Base-by-base conservation (phyloP, 1,140 invertebrate genomes). In the Dendroctonus ponderosae region DNA sequence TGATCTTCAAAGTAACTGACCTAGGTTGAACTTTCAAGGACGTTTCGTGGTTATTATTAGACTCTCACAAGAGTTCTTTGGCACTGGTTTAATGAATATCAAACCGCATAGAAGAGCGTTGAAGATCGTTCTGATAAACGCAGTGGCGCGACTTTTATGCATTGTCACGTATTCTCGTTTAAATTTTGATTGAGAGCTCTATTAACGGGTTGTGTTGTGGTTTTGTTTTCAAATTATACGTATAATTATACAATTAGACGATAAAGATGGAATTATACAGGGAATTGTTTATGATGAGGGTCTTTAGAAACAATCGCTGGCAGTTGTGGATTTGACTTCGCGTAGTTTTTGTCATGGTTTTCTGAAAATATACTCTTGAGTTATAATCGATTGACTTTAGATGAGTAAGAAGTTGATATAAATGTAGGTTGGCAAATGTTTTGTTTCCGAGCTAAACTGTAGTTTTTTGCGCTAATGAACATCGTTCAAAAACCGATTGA, bases 11-110 rank as follows among this genome's bases (percentile, higher is more conserved):
- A 61, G 67, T 69, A 59, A 69, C 67, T 69, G 67, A 69, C 67
- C 67, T 69, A 69, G 49, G 62, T 6, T 66, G 63, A 69, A 69
- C 67, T 69, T 59, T 66, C 67, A 69, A 69, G 67, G 67, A 57
- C 62, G 67, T 57, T 26, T 11, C 39, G 15, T 50, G 58, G 67
- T 69, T 66, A 66, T 66, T 69, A 69, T 59, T 66, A 66, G 62
- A 57, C 42, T 50, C 39, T 51, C 14, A n/a, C 43, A 15, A 51
- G 44, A 64, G 51, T 64, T 64, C 51, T 15, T 61, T 52, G 54
- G 40, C 54, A 53, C 58, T 68, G 39, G 60, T 68, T 52, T 63
- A 63, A 68, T 68, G 66, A 56, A 63, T 68, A 68, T 68, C 66
- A 63, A 65, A 69, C 48, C 58, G 58, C 51, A 66, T 51, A 51